Evolutionary conservation across 2,113 vertebrate species (phyloP).

Genomic region (Seriola rivoliana): DNA sequence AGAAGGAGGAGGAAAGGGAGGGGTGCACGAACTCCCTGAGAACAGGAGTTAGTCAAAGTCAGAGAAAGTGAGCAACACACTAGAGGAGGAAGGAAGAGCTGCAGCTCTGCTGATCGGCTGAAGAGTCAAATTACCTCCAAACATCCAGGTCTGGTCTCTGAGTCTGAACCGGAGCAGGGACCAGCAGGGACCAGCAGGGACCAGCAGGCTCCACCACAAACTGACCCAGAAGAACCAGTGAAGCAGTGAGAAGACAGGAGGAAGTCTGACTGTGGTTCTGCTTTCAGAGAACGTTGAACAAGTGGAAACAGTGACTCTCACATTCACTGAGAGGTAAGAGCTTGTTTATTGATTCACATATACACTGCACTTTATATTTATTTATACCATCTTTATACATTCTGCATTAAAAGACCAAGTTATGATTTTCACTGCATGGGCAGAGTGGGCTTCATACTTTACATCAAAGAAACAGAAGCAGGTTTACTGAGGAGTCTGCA

Average conservation of each 20-base stretch:
- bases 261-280: constrained; percentile 21
- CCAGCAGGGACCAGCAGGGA: constrained; percentile 14
- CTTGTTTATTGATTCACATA: not conserved
- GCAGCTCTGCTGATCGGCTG: constrained; percentile 33
- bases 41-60: constrained; percentile 40
- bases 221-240: constrained; percentile 10
- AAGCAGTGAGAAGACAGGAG: constrained; percentile 38
- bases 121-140: constrained; percentile 53
- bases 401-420: not conserved
- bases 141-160: constrained; percentile 23
- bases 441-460: not conserved
- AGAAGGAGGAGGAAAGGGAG: constrained; percentile 22
- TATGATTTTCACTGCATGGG: not conserved
- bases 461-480: no score
- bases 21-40: constrained; percentile 51
- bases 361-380: not conserved
- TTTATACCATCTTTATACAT: no score
- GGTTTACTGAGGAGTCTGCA: no score
- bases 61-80: constrained; percentile 55
- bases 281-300: not conserved
- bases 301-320: constrained; percentile 25
- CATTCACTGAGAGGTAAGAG: constrained; percentile 56
- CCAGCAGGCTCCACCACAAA: constrained; percentile 39
- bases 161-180: constrained; percentile 13
- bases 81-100: constrained; percentile 43